Evolutionary conservation across 2,113 vertebrate species (phyloP), one percentile per base, ranked within the genome.

Genomic region (Leuciscus idus): DNA sequence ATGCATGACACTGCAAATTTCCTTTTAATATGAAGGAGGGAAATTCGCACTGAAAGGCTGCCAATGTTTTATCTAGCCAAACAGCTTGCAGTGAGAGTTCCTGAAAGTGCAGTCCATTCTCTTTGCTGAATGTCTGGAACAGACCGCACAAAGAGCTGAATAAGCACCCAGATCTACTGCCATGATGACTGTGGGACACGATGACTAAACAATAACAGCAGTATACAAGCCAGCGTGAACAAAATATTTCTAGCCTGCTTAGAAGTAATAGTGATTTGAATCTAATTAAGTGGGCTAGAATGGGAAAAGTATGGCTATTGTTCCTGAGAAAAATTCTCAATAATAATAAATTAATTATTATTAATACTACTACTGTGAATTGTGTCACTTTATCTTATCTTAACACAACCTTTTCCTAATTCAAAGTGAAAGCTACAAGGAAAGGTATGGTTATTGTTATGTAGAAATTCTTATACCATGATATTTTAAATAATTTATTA

Each of bases 131-230:
- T 48, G 92, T 94, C 91, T 90, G 85, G 92, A 94, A 94, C 88
- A 92, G 74, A 84, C 90, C 76, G 84, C 88, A 91, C 88, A 93
- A 93, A 84, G 73, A 85, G 90, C 92, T 92, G 89, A 95, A 91
- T 92, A 93, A 92, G 92, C 92, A 92, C 48, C 62, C 50, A 78
- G 11, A 73, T 61, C 48, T 39, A 87, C 36, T 46, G 89, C 43
- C 86, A 79, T 52, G 50, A 80, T 86, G 85, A 59, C 66, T 89
- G 84, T 81, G 55, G 77, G 59, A 39, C 23, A 43, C 59, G 89
- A 36, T 6, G 5, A 50, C 17, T 57, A 74, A n/a, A 66, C 68
- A 66, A 28, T 61, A 59, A 80, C 9, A 26, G 6, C 55, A 59
- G 33, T 23, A 59, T 15, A 17, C 15, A 30, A 77, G n/a, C n/a